Percentiles rank a stretch among this genome's conserved stretches.
phyloP scores from a whole-genome alignment of 2,113 vertebrate genomes.

The Sinocyclocheilus rhinocerous region DNA sequence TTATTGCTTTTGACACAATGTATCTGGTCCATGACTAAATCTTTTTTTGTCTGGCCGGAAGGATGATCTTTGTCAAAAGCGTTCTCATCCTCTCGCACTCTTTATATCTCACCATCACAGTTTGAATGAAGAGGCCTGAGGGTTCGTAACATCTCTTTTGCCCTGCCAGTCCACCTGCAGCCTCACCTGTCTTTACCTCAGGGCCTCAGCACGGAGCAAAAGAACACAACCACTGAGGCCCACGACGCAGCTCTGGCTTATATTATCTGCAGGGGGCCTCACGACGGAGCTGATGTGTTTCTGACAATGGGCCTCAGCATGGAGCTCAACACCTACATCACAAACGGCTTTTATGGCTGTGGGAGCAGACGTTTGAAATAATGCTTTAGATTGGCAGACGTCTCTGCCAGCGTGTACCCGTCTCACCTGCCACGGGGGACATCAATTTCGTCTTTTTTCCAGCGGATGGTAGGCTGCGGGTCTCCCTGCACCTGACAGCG shows the following conservation, averaged over 20 bases:
- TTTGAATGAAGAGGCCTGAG: slow-evolving; percentile 39
- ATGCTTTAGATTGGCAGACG: slow-evolving; percentile 8
- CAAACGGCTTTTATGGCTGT: not conserved
- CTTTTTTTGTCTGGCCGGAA: not conserved
- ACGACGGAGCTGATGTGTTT: not conserved
- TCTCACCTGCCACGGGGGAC: slow-evolving; percentile 90
- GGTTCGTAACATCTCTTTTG: slow-evolving; percentile 42
- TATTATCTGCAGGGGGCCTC: slow-evolving; percentile 20
- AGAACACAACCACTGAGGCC: not conserved
- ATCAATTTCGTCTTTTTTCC: slow-evolving; percentile 94
- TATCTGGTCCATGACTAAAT: slow-evolving; percentile 2
- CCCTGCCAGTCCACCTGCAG: slow-evolving; percentile 59
- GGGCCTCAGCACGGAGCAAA: slow-evolving; percentile 23
- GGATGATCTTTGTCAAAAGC: slow-evolving; percentile 24
- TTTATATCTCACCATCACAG: not conserved
- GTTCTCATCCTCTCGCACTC: slow-evolving; percentile 19
- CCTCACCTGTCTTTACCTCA: slow-evolving; percentile 9
- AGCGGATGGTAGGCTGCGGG: slow-evolving; percentile 91
- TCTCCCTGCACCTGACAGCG: slow-evolving; percentile 97
- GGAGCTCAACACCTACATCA: slow-evolving; percentile 18
- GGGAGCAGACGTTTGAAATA: not conserved
- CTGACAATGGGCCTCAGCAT: slow-evolving; percentile 1
- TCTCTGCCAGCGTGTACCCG: not conserved
- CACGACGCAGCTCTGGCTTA: not conserved
- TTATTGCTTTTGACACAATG: not conserved